phyloP scores from a whole-genome alignment of 64 coral and sea anemone species.

The Hydrozoanthus tunicans region DNA sequence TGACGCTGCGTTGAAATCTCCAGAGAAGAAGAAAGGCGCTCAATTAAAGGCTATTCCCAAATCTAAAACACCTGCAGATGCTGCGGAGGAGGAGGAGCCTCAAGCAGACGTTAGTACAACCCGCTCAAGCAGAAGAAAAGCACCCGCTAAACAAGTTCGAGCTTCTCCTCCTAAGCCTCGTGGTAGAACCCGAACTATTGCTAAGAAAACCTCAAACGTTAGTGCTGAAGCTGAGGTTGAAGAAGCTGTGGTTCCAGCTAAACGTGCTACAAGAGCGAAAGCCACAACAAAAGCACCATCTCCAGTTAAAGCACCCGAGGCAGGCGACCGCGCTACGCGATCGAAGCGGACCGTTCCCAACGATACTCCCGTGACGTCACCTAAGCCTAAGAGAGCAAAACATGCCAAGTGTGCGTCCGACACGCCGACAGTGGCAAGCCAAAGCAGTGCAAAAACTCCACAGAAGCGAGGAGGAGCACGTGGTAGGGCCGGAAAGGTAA shows the following conservation, averaged over 20 bases:
- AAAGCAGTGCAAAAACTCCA: background rate
- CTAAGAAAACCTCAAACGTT: background rate
- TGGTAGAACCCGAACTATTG: background rate
- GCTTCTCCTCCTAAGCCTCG: background rate
- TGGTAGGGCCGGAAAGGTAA: conserved; percentile 14
- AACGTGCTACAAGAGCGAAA: conserved; percentile 14
- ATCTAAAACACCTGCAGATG: background rate
- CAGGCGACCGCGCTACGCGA: background rate
- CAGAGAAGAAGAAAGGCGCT: background rate
- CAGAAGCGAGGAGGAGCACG: conserved; percentile 1
- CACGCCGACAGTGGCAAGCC: background rate
- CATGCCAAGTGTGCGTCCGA: background rate
- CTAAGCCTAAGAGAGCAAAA: conserved; percentile 45
- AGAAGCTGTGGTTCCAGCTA: background rate
- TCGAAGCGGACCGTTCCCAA: conserved; percentile 27
- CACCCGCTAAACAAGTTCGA: background rate
- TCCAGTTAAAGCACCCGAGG: background rate
- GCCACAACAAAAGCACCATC: background rate
- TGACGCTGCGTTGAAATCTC: background rate
- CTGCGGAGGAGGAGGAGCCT: background rate
- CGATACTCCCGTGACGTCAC: conserved; percentile 31
- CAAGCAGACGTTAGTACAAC: background rate
- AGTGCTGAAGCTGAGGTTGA: background rate
- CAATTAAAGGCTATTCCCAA: conserved; percentile 1
- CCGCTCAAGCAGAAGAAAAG: conserved; percentile 30